Evolutionary conservation across 2,888 invertebrate species (phyloP), one percentile per base, ranked within the genome.

Genomic region (Drosophila birchii): DNA sequence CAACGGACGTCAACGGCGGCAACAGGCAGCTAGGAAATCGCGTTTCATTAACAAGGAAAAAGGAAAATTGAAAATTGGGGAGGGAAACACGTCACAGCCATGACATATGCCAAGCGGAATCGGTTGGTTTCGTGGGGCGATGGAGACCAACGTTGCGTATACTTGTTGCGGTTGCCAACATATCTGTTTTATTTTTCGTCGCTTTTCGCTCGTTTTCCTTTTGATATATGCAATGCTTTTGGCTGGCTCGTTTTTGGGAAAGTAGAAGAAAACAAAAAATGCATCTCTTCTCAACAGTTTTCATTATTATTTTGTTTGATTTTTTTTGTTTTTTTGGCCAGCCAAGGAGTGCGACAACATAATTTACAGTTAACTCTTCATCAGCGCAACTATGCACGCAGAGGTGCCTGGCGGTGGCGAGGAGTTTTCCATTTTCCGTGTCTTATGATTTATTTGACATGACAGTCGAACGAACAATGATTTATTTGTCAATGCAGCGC

Each of bases 401-500:
- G 76, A 79, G 67, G 67, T 66, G 26, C 26, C 26, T 26, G 26
- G 26, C 26, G 26, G 26, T 26, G 29, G 49, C 56, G 11, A 43
- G 49, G 64, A 45, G 53, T 56, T 68, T 68, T 59, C 67, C 43
- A 47, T 62, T 45, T 34, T 71, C n/a, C 29, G 89, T 82, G 82
- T 86, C 81, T 63, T 88, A 88, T 83, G 82, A 83, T 83, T 83
- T 83, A 83, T 83, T 87, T 88, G 85, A 88, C 89, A 81, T 81
- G 89, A 89, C 89, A 83, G 87, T 79, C 89, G 86, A 86, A 54
- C 81, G 89, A 86, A 83, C 82, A 89, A 81, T 78, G 89, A 83
- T 83, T 88, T 83, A 83, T 88, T 80, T 86, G 76, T 76, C 82
- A 78, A 83, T 81, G 79, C 62, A 78, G 87, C 64, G 74, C 78